Base-by-base conservation (phyloP, 2,797 vertebrate genomes). In the Chromobotia macracanthus region DNA sequence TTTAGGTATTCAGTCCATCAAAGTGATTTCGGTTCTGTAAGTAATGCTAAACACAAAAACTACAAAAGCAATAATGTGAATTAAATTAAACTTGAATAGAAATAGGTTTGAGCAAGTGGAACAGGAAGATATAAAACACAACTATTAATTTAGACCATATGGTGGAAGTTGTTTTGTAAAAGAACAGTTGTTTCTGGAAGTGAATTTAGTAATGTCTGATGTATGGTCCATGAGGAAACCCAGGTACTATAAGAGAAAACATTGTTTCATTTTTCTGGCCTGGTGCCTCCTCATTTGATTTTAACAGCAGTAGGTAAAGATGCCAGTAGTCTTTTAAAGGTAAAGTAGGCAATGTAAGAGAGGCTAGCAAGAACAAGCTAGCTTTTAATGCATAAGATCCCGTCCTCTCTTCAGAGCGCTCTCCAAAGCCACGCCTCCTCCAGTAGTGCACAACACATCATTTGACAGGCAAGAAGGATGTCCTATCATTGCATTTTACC, bases 111-210 rank as follows among this genome's bases (percentile, higher is more conserved):
- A 74, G 31, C 10, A 5, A 65, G 25, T 21, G 58, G 25, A 76
- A 77, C 18, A 66, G 35, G n/a, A 38, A n/a, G 18, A 38, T 69
- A 61, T 80, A 51, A 80, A 74, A 74, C 31, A 19, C 23, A 44
- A 35, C 50, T 48, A 21, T 56, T 58, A 44, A 80, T 80, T 70
- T 41, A 31, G n/a, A 70, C 56, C 80, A 76, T 48, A 81, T 77
- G 80, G 23, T 41, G 55, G 15, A 51, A 63, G 67, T 60, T 58
- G 56, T 61, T 78, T 76, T 9, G 44, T 48, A 58, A 48, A 61
- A 68, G 65, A 77, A 31, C 23, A 21, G 64, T 60, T 50, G 25
- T 61, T 70, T 70, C 75, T 68, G 75, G 51, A 77, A 50, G 68
- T 31, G 38, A 44, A 44, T 18, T 13, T 23, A 7, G 66, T 28